phyloP scores from a whole-genome alignment of 2,113 vertebrate species.

The Mus spicilegus region DNA sequence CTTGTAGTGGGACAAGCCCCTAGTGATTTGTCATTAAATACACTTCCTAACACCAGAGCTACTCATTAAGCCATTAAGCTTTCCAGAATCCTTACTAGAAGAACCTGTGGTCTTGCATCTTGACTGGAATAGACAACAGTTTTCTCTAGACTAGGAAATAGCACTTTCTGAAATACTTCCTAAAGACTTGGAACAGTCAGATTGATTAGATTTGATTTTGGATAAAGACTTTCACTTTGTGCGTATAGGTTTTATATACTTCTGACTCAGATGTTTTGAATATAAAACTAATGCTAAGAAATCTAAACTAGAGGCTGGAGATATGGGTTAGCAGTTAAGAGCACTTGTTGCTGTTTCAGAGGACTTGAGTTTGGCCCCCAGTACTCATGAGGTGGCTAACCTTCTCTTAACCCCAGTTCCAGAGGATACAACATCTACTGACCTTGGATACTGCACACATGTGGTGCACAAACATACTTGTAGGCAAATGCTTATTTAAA shows the following conservation, averaged over 20 bases:
- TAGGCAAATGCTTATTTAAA: background rate
- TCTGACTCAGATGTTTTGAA: conserved; percentile 37
- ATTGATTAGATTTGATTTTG: conserved; percentile 20
- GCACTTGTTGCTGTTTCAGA: background rate
- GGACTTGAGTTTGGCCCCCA: no score
- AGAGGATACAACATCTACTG: background rate
- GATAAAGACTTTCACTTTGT: conserved; percentile 53
- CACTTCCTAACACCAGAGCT: background rate
- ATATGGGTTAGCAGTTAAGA: background rate
- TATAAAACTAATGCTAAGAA: conserved; percentile 60
- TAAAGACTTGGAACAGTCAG: conserved; percentile 26
- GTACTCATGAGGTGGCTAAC: background rate
- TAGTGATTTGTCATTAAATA: conserved; percentile 10
- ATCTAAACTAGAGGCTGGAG: background rate
- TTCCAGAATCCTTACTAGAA: conserved; percentile 33
- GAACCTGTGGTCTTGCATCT: conserved; percentile 1
- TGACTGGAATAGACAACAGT: conserved; percentile 10
- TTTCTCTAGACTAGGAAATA: conserved; percentile 12
- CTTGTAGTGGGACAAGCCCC: background rate
- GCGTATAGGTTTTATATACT: conserved; percentile 30
- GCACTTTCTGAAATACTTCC: background rate
- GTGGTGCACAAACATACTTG: background rate
- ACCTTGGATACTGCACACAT: background rate
- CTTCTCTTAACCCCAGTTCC: background rate
- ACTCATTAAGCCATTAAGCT: conserved; percentile 10